Conservation (phyloP, 1,140 invertebrate genomes). For the Cydia splendana region DNA sequence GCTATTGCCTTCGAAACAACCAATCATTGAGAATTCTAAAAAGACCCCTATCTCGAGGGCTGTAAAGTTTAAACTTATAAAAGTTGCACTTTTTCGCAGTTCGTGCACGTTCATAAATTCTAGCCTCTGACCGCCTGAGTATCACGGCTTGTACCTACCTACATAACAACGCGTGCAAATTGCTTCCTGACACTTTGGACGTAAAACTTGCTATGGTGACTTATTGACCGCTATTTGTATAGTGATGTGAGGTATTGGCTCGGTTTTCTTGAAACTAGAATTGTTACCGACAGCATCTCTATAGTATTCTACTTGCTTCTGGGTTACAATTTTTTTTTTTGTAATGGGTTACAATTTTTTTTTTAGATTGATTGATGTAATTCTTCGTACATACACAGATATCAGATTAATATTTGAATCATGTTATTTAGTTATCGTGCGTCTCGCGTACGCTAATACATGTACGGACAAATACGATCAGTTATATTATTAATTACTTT, state of each 20-base stretch:
- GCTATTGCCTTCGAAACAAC: constrained; percentile 8
- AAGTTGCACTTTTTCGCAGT: not conserved
- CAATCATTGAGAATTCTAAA: not conserved
- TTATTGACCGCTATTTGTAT: constrained; percentile 2
- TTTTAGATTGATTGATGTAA: too few species aligned
- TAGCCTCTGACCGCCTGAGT: constrained; percentile 16
- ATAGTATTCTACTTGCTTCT: too few species aligned
- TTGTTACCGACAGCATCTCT: not conserved
- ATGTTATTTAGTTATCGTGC: too few species aligned
- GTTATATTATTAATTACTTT: too few species aligned
- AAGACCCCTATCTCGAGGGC: not conserved
- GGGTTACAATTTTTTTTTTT: too few species aligned
- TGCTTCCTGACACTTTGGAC: constrained; percentile 30
- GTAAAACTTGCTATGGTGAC: constrained; percentile 8
- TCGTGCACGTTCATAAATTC: constrained; percentile 27
- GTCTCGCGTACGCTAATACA: too few species aligned
- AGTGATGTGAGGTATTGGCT: not conserved
- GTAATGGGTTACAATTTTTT: too few species aligned
- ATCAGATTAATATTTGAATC: too few species aligned
- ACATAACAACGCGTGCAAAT: constrained; percentile 27
- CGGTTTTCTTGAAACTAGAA: not conserved
- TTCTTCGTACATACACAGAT: too few species aligned
- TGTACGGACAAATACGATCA: too few species aligned
- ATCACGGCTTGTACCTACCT: constrained; percentile 28
- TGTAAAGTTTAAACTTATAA: not conserved